Evolutionary conservation across 1,140 invertebrate species (phyloP).

Genomic region (Drosophila mayri): DNA sequence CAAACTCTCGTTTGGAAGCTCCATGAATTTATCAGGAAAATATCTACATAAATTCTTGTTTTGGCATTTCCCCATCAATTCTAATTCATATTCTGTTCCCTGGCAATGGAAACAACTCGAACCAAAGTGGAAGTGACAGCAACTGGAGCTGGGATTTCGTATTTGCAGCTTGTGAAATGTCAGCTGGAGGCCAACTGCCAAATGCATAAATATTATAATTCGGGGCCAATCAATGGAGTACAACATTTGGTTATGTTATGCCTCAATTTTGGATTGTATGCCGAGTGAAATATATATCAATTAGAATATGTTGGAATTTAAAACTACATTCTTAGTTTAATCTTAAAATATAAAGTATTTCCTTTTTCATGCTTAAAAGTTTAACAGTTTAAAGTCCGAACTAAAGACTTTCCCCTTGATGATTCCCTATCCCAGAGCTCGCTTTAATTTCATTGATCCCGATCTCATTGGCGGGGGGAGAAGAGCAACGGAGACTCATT

Average conservation of each 20-base stretch:
- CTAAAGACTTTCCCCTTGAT: neutral
- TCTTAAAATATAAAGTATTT: too few relatives aligned
- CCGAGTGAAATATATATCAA: neutral
- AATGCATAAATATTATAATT: neutral
- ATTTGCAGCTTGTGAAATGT: constrained; percentile 15
- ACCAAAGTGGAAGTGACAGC: constrained; percentile 23
- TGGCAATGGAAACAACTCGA: constrained; percentile 8
- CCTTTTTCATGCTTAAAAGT: too few relatives aligned
- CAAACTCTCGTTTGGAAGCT: constrained; percentile 4
- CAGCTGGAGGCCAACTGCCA: neutral
- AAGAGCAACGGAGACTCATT: constrained; percentile 24
- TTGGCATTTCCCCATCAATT: constrained; percentile 39
- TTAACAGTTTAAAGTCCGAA: too few relatives aligned
- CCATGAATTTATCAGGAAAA: constrained; percentile 53
- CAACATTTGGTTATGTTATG: neutral
- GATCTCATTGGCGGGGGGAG: constrained; percentile 13
- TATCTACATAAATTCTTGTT: constrained; percentile 56
- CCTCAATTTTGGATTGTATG: neutral
- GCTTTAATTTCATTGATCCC: constrained; percentile 41
- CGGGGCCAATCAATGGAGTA: neutral
- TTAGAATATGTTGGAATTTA: neutral
- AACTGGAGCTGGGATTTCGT: constrained; percentile 27
- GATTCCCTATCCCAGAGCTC: neutral
- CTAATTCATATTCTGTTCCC: constrained; percentile 46
- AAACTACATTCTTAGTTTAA: too few relatives aligned